Evolutionary conservation across 2,888 invertebrate species (phyloP).

Genomic region (Microctonus brassicae): DNA sequence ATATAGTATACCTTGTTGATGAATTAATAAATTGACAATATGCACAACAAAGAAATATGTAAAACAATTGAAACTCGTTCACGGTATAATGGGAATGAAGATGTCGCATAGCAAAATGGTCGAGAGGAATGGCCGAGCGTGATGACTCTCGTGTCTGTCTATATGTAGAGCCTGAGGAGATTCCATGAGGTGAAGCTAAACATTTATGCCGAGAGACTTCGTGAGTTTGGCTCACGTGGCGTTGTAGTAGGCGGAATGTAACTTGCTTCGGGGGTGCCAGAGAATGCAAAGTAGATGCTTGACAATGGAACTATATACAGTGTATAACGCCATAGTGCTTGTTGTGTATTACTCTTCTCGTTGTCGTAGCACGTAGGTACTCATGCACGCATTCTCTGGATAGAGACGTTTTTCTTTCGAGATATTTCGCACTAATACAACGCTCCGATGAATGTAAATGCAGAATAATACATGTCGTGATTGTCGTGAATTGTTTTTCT

Average conservation of each 20-base stretch:
- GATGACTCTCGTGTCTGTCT: slow-evolving; percentile 26
- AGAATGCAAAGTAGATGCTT: slow-evolving; percentile 47
- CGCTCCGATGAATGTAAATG: slow-evolving; percentile 1
- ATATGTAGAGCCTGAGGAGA: neutral
- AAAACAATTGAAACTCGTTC: neutral
- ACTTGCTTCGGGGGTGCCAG: slow-evolving; percentile 33
- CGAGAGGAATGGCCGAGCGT: slow-evolving; percentile 38
- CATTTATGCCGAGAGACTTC: slow-evolving; percentile 23
- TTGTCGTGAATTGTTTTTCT: slow-evolving; percentile 10
- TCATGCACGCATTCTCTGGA: slow-evolving; percentile 38
- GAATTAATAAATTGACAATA: slow-evolving; percentile 18
- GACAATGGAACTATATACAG: slow-evolving; percentile 41
- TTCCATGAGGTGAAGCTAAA: slow-evolving; percentile 18
- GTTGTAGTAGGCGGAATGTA: slow-evolving; percentile 43
- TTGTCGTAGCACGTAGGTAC: slow-evolving; percentile 7
- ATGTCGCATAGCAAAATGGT: slow-evolving; percentile 34
- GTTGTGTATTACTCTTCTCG: neutral
- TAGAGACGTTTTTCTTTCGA: slow-evolving; percentile 46
- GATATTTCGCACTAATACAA: slow-evolving; percentile 22
- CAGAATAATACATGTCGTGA: slow-evolving; percentile 13
- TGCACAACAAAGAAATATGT: neutral
- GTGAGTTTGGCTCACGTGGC: slow-evolving; percentile 33
- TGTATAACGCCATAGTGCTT: neutral
- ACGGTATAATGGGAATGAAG: neutral
- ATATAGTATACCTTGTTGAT: neutral